Percentiles rank a stretch among this genome's conserved stretches.
These are phyloP conservation scores for Pangasius krempfi DNA, from an alignment of 2,797 vertebrate genomes.

Conservation along the genomic window DNA sequence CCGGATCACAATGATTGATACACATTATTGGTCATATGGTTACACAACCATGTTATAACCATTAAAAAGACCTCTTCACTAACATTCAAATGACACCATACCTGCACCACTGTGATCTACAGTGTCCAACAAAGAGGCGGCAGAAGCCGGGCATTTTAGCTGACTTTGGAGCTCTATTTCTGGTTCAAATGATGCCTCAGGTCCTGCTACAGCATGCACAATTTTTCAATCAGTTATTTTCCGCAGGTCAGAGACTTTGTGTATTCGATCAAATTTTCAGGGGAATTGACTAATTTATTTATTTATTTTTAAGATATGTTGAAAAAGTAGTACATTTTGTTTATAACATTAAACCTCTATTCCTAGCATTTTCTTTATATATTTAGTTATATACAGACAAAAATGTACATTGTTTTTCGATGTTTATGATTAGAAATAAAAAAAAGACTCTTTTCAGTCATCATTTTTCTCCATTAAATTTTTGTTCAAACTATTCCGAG, in stretches of 20 bases:
- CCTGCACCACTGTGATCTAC: neutral
- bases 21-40: neutral
- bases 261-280: too few species aligned
- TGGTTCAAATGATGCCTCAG: neutral
- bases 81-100: neutral
- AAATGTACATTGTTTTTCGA: neutral
- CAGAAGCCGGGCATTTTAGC: neutral
- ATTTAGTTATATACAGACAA: neutral
- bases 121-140: neutral
- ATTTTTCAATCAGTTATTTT: neutral
- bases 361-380: neutral
- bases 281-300: neutral
- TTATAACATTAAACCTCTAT: neutral
- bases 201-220: neutral
- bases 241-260: neutral
- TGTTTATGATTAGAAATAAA: neutral
- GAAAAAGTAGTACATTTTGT: neutral
- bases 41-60: neutral
- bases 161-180: neutral
- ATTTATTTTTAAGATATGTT: neutral
- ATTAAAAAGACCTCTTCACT: neutral
- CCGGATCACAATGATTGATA: neutral
- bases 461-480: neutral
- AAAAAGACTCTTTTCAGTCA: neutral
- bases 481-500: neutral